phyloP scores from a whole-genome alignment of 2,113 vertebrate species.

The Chroicocephalus ridibundus region DNA sequence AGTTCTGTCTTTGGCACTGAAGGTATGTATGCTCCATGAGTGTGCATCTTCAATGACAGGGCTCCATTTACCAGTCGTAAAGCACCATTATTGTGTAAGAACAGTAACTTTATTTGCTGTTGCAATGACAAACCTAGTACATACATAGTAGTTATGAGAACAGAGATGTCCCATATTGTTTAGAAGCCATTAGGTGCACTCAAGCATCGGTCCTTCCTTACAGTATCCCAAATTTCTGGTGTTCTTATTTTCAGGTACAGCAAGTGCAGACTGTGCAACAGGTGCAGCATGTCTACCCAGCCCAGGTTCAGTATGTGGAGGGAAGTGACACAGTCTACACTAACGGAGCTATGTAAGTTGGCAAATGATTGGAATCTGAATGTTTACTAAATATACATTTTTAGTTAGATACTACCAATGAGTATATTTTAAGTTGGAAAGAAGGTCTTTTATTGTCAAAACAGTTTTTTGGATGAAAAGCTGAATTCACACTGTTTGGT shows the following conservation, averaged over 20 bases:
- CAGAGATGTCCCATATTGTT: background rate
- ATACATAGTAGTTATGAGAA: background rate
- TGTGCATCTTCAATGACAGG: background rate
- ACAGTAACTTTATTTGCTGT: background rate
- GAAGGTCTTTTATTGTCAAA: background rate
- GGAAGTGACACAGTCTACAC: constrained; percentile 84
- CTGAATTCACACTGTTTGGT: background rate
- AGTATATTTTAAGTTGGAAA: background rate
- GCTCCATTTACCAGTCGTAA: background rate
- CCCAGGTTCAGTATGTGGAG: constrained; percentile 86
- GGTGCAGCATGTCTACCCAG: constrained; percentile 84
- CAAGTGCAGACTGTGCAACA: constrained; percentile 83
- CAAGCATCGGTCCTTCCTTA: background rate
- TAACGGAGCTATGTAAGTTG: constrained; percentile 86
- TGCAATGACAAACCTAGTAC: background rate
- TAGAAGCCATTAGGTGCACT: background rate
- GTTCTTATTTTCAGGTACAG: constrained; percentile 76
- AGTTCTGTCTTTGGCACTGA: background rate
- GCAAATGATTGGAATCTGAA: background rate
- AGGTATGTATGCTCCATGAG: background rate
- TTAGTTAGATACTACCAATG: background rate
- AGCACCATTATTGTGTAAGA: background rate
- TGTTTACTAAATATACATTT: background rate
- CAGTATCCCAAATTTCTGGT: background rate
- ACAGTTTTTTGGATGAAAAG: background rate